Base-by-base conservation (phyloP, 2,113 vertebrate genomes). In the Panthera tigris region DNA sequence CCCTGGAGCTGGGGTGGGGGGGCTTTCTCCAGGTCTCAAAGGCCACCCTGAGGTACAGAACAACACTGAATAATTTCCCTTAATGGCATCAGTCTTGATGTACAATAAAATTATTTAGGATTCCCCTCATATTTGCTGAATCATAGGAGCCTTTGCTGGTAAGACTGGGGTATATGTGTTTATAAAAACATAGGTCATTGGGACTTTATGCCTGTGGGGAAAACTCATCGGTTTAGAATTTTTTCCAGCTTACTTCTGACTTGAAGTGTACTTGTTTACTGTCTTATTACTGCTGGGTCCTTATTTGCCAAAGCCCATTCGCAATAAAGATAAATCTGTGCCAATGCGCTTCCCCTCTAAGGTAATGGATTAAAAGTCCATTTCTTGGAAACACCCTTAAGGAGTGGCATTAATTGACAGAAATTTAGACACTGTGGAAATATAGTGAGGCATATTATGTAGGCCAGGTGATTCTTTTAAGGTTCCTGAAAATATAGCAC, bases 341-440 rank as follows among this genome's bases (percentile, higher is more conserved):
- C 3, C 33, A 41, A 52, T 78, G 45, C 50, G 33, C 4, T 81
- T 94, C 33, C 23, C 10, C 41, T 94, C 39, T 95, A 31, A 81
- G 25, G 4, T 29, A 84, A 89, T 31, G 21, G 29, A 71, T 57
- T 94, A n/a, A 89, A 76, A 57, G 13, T 69, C 31, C 1, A 61
- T 95, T 92, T 94, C 50, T 63, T 86, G 29, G 27, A 57, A 78
- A 94, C 5, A 31, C 1, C 27, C 13, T 86, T 61, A 79, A 87
- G 7, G 11, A 92, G 3, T 83, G 41, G 82, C 12, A 83, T 41
- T 88, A 87, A 39, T 23, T 80, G 55, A 76, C 65, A 95, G 18
- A 96, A 83, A 82, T 78, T 16, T 89, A 66, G 41, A 31, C 8
- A 16, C 41, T 92, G 10, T 89, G 69, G 23, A 96, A 89, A 85